Evolutionary conservation across 2,888 invertebrate species (phyloP).

Genomic region (Nycteola revayana): DNA sequence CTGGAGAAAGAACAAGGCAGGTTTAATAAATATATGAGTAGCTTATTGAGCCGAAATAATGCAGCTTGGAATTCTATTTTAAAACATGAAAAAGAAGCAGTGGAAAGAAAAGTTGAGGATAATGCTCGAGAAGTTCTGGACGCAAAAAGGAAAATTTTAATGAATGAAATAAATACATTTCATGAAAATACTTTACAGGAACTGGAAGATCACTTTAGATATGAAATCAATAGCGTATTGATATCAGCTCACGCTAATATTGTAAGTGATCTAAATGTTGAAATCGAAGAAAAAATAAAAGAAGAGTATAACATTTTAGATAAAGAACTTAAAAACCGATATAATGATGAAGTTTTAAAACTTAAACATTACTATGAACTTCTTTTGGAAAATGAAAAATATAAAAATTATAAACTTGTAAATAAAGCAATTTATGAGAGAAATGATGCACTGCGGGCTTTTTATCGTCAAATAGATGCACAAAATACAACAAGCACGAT

Average conservation of each 20-base stretch:
- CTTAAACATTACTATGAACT: conserved; percentile 60
- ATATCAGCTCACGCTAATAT: conserved; percentile 48
- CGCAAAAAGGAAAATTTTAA: conserved; percentile 55
- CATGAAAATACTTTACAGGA: conserved; percentile 61
- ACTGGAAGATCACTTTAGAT: conserved; percentile 54
- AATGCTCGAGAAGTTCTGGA: conserved; percentile 51
- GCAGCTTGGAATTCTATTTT: conserved; percentile 59
- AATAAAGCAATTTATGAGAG: conserved; percentile 50
- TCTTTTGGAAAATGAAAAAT: conserved; percentile 53
- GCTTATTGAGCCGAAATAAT: conserved; percentile 55
- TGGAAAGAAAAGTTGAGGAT: conserved; percentile 47
- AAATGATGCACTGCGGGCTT: conserved; percentile 62
- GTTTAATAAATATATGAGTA: conserved; percentile 43
- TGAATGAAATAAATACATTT: conserved; percentile 53
- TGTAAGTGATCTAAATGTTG: conserved; percentile 51
- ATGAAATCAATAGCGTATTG: conserved; percentile 50
- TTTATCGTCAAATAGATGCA: conserved; percentile 56
- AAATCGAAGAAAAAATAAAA: conserved; percentile 54
- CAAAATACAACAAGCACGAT: conserved; percentile 63
- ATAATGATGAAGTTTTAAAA: conserved; percentile 51
- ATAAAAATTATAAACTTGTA: conserved; percentile 47
- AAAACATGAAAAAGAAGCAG: conserved; percentile 46
- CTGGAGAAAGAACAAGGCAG: conserved; percentile 46
- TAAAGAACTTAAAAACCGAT: conserved; percentile 43
- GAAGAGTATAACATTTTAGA: conserved; percentile 50